Evolutionary conservation across 2,888 invertebrate genomes (phyloP).

Genomic region (Synergus laeviventris): DNA sequence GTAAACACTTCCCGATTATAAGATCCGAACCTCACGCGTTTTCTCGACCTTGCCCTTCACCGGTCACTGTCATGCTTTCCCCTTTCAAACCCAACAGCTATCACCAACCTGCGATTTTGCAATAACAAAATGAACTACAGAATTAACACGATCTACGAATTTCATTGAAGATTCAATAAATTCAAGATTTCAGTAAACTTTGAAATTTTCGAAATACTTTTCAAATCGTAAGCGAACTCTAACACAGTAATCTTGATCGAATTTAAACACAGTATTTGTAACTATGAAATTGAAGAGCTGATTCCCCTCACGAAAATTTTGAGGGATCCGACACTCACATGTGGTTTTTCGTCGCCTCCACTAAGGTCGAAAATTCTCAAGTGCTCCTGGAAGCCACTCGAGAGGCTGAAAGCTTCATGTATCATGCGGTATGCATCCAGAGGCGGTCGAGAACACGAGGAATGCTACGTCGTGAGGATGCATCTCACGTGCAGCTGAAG

Average conservation of each 20-base stretch:
- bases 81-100: neutral
- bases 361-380: constrained; percentile 22
- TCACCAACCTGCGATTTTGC: neutral
- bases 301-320: neutral
- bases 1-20: neutral
- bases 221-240: neutral
- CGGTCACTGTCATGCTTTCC: constrained; percentile 13
- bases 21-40: constrained; percentile 27
- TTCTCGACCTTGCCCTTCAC: constrained; percentile 13
- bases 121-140: constrained; percentile 15
- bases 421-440: constrained; percentile 25
- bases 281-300: neutral
- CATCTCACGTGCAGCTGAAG: constrained; percentile 27
- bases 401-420: constrained; percentile 32
- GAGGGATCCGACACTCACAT: neutral
- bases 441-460: constrained; percentile 20
- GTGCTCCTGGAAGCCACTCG: constrained; percentile 10
- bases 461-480: constrained; percentile 22
- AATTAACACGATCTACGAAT: neutral
- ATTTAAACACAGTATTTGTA: neutral
- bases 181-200: neutral
- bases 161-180: constrained; percentile 14
- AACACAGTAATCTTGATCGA: constrained; percentile 14
- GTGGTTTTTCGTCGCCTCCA: neutral
- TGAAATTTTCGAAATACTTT: neutral